Evolutionary conservation across 1,140 invertebrate species (phyloP).

Genomic region (Plodia interpunctella): DNA sequence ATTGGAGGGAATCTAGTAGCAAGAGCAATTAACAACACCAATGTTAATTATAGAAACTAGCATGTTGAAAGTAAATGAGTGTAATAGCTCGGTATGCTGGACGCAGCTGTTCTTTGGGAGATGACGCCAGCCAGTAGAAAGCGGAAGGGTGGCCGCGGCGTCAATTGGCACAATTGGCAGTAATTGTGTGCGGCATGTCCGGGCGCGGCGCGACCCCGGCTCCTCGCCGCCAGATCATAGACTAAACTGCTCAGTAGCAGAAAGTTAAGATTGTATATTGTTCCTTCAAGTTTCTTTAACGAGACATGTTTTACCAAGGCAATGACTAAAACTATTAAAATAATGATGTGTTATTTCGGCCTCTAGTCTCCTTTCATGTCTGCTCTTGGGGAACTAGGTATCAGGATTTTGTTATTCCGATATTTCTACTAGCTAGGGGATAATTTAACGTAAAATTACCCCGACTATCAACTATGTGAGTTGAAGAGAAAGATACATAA

Average conservation of each 20-base stretch:
- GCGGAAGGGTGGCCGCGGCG: conserved; percentile 70
- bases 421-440: no score
- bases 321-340: no score
- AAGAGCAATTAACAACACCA: neutral
- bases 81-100: neutral
- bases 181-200: conserved; percentile 71
- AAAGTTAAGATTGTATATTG: no score
- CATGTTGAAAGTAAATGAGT: neutral
- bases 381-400: no score
- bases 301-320: no score
- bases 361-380: no score
- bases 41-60: neutral
- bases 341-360: no score
- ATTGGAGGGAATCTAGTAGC: neutral
- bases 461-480: no score
- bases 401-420: no score
- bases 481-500: no score
- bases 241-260: neutral
- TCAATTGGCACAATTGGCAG: conserved; percentile 73
- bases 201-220: conserved; percentile 42
- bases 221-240: conserved; percentile 15
- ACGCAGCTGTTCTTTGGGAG: conserved; percentile 47
- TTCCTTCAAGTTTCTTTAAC: no score
- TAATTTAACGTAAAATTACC: no score
- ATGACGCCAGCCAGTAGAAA: conserved; percentile 53